Base-by-base conservation (phyloP, 2,888 invertebrate genomes). In the Hirtodrosophila alboralis region DNA sequence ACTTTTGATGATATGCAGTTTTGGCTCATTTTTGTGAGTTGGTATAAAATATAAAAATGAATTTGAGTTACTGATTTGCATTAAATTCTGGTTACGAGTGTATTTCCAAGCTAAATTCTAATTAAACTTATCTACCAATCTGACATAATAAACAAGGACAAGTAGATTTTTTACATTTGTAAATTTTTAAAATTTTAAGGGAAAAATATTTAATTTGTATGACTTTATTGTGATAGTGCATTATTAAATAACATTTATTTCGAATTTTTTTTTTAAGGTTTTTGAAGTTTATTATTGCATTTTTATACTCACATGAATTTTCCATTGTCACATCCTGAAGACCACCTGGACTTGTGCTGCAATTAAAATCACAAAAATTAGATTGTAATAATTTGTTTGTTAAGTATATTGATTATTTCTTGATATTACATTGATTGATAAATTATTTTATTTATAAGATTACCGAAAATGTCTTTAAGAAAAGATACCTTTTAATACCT, bases 261-360 rank as follows among this genome's bases (percentile, higher is more conserved):
- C n/a, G 0, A n/a, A 18, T 18, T 10, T 3, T 1, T 27, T 10
- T 13, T n/a, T n/a, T n/a, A n/a, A n/a, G n/a, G n/a, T n/a, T n/a
- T n/a, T n/a, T n/a, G n/a, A n/a, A n/a, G n/a, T n/a, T n/a, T n/a
- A n/a, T n/a, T n/a, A n/a, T n/a, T n/a, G n/a, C n/a, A n/a, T n/a
- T 31, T 30, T 12, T 2, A 23, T 54, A 87, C 90, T 89, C 79
- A 90, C 90, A 90, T 78, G 90, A 87, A 76, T 87, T 89, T 78
- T 93, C 92, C 87, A 93, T 89, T 38, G 93, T 93, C 89, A 94
- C 93, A 91, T 95, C 94, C 89, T 94, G 93, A 62, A 94, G 90
- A 86, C 93, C 93, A 67, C 94, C 92, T 12, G 95, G 94, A 88
- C 93, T 94, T 49, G 94, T 94, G 87, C 95, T 95, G 92, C 43